Evolutionary conservation across 2,113 vertebrate species (phyloP).

Genomic region (Cavia aperea): DNA sequence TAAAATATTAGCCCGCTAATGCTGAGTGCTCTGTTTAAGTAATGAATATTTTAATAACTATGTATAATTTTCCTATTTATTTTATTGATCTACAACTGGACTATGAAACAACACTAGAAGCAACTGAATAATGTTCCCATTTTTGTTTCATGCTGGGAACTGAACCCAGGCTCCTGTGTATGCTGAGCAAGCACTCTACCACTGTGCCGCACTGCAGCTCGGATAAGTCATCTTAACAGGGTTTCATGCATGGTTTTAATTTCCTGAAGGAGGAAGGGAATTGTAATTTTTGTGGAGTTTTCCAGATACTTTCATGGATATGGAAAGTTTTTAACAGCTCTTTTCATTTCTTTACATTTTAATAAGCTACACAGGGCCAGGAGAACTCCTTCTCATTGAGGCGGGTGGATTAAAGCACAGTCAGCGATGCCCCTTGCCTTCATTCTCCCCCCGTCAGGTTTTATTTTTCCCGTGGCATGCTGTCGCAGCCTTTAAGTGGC

Average conservation of each 20-base stretch:
- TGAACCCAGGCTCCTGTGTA: neutral
- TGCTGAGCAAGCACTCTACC: neutral
- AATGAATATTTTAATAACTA: slow-evolving; percentile 19
- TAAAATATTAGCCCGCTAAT: neutral
- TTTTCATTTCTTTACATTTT: neutral
- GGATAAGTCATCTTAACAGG: neutral
- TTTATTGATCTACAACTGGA: neutral
- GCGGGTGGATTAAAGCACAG: neutral
- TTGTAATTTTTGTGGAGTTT: neutral
- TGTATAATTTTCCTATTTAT: neutral
- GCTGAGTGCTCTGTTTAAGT: neutral
- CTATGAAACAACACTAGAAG: slow-evolving; percentile 26
- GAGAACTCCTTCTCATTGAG: neutral
- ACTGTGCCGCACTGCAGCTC: neutral
- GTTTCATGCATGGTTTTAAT: neutral
- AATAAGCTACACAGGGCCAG: neutral
- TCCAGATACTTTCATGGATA: neutral
- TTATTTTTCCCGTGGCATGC: neutral
- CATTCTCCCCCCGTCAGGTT: neutral
- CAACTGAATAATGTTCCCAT: neutral
- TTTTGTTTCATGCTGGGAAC: neutral
- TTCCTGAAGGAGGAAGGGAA: neutral
- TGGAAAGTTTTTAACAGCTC: neutral
- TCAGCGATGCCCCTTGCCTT: neutral
- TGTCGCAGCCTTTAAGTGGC: slow-evolving; percentile 6